Evolutionary conservation across 2,797 vertebrate species (phyloP).

Genomic region (Sparidentex hasta): DNA sequence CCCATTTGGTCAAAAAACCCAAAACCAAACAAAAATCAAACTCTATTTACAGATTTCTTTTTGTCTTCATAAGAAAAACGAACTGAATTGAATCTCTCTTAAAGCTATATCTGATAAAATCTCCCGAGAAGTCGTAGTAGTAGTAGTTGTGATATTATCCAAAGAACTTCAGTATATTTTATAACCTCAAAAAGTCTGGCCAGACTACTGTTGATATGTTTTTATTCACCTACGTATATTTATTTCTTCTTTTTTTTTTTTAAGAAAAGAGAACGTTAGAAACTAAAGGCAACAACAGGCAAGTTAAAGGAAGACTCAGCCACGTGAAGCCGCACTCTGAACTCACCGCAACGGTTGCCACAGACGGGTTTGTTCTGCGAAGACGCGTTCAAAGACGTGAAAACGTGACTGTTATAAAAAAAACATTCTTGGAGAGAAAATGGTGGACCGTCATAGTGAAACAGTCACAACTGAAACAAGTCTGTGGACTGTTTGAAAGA

Average conservation of each 20-base stretch:
- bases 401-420: neutral
- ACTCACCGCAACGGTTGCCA: conserved; percentile 21
- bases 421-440: neutral
- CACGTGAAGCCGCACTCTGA: conserved; percentile 32
- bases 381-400: neutral
- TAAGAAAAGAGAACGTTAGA: conserved; percentile 79
- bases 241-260: conserved; percentile 36
- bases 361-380: conserved; percentile 13
- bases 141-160: conserved; percentile 59
- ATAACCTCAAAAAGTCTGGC: conserved; percentile 74
- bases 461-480: neutral
- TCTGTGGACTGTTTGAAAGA: neutral
- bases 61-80: conserved; percentile 64
- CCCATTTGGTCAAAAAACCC: conserved; percentile 76
- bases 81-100: conserved; percentile 71
- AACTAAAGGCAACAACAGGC: conserved; percentile 88
- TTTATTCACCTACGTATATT: conserved; percentile 69
- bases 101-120: conserved; percentile 85
- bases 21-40: conserved; percentile 56
- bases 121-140: conserved; percentile 58
- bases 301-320: conserved; percentile 78
- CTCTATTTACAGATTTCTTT: conserved; percentile 77
- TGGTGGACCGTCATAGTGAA: neutral
- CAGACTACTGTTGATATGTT: conserved; percentile 84
- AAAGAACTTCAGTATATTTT: conserved; percentile 75